Percentiles rank a stretch among this genome's conserved stretches.
phyloP scores from a whole-genome alignment of 1,140 invertebrate genomes.

The Drosophila orena region DNA sequence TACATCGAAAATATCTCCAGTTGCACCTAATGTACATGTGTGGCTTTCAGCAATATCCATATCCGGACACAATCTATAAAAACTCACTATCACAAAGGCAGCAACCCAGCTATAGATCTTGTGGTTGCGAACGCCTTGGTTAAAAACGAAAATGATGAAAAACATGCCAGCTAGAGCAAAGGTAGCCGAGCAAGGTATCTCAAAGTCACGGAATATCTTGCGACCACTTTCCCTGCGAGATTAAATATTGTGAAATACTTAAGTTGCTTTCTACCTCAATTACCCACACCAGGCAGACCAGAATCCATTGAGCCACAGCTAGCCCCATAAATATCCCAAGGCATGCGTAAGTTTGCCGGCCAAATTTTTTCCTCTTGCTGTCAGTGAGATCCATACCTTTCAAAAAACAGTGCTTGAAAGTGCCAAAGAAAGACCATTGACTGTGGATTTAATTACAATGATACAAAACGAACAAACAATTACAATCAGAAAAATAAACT shows the following conservation, averaged over 20 bases:
- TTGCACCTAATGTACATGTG: slow-evolving; percentile 39
- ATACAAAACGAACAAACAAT: too few relatives aligned
- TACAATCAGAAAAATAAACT: too few relatives aligned
- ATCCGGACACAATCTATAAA: background rate
- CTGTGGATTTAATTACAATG: background rate
- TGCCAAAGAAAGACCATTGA: background rate
- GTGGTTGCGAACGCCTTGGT: slow-evolving; percentile 8
- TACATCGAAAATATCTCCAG: slow-evolving; percentile 36
- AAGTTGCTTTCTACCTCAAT: background rate
- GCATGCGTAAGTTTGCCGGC: slow-evolving; percentile 3
- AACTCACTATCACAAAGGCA: slow-evolving; percentile 45
- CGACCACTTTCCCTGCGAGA: background rate
- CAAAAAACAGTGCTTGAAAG: background rate
- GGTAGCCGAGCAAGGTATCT: background rate
- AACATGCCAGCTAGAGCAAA: slow-evolving; percentile 19
- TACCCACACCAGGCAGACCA: slow-evolving; percentile 44
- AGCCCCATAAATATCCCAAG: slow-evolving; percentile 9
- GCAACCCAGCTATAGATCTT: background rate
- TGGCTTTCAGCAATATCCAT: background rate
- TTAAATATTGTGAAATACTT: background rate
- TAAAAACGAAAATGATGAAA: slow-evolving; percentile 29
- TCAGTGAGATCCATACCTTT: background rate
- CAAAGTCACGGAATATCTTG: background rate
- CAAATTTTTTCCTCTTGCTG: slow-evolving; percentile 20
- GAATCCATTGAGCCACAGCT: slow-evolving; percentile 35